Evolutionary conservation across 2,113 vertebrate genomes (phyloP).

Genomic region (Actenoides lindsayi): DNA sequence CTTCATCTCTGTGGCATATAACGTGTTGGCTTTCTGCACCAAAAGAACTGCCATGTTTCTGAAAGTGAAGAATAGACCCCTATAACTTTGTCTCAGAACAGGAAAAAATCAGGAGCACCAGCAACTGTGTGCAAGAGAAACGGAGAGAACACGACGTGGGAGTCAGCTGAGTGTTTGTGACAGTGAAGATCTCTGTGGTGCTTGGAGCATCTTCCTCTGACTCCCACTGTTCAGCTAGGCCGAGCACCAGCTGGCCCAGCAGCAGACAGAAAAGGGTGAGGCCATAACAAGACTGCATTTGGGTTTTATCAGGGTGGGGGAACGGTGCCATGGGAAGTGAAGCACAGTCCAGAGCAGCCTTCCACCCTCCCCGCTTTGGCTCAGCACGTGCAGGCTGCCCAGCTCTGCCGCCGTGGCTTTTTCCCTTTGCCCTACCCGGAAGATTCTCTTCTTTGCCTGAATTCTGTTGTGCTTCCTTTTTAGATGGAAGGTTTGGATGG

Average conservation of each 20-base stretch:
- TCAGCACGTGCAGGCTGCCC: not conserved
- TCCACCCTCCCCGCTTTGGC: not conserved
- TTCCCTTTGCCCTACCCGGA: not conserved
- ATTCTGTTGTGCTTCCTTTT: not conserved
- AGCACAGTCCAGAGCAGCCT: not conserved
- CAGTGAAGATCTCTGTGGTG: not conserved
- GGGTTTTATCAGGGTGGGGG: not conserved
- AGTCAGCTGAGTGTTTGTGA: not conserved
- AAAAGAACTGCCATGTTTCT: not conserved
- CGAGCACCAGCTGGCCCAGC: not conserved
- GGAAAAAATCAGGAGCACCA: not conserved
- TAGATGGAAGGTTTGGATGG: not conserved
- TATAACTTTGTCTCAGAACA: not conserved
- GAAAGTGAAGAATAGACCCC: not conserved
- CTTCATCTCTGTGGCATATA: not conserved
- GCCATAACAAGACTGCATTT: not conserved
- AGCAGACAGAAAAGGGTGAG: not conserved
- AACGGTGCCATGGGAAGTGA: not conserved
- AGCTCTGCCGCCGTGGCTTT: not conserved
- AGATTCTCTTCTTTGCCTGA: not conserved
- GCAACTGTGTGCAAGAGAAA: not conserved
- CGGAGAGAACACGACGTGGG: not conserved
- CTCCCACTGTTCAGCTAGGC: not conserved
- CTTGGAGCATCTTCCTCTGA: not conserved
- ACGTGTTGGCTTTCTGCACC: not conserved